A percentile compares a stretch with the other conserved stretches of the same genome.
Evolutionary conservation across 2,797 vertebrate species (phyloP).

Genomic region (Neosilurus mollespiculum): DNA sequence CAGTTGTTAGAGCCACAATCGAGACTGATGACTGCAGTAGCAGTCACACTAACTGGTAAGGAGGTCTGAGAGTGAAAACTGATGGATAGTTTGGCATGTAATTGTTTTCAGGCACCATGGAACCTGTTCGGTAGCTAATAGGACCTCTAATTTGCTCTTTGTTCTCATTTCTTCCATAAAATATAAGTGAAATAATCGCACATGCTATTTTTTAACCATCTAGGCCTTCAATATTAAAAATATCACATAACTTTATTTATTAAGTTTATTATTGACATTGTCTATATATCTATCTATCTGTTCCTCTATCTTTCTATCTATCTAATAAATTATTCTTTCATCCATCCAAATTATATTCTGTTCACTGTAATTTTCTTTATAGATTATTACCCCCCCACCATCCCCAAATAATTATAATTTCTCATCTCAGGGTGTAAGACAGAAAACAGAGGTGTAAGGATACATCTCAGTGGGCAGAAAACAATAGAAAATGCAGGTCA

Average conservation of each 20-base stretch:
- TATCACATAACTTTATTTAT: too few species aligned
- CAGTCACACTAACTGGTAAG: conserved; percentile 17
- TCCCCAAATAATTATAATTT: too few species aligned
- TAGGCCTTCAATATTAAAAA: too few species aligned
- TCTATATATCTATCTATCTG: too few species aligned
- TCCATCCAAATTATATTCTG: too few species aligned
- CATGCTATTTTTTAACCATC: neutral
- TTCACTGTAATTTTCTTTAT: too few species aligned
- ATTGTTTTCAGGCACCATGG: neutral
- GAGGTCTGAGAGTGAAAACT: conserved; percentile 5
- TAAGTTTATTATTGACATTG: too few species aligned
- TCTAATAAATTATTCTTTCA: too few species aligned
- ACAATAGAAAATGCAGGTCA: conserved; percentile 1
- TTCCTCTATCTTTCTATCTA: too few species aligned
- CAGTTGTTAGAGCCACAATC: conserved; percentile 43
- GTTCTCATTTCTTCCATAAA: neutral
- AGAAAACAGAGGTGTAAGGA: conserved; percentile 13
- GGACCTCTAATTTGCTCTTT: neutral
- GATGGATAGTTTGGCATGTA: neutral
- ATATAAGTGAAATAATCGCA: neutral
- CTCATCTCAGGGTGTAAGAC: neutral
- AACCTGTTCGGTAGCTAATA: conserved; percentile 1
- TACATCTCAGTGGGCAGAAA: conserved; percentile 35
- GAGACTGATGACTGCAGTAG: conserved; percentile 47
- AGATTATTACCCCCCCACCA: too few species aligned